Evolutionary conservation across 2,113 vertebrate genomes (phyloP), one percentile per base, ranked within the genome.

Genomic region (Mirza zaza): DNA sequence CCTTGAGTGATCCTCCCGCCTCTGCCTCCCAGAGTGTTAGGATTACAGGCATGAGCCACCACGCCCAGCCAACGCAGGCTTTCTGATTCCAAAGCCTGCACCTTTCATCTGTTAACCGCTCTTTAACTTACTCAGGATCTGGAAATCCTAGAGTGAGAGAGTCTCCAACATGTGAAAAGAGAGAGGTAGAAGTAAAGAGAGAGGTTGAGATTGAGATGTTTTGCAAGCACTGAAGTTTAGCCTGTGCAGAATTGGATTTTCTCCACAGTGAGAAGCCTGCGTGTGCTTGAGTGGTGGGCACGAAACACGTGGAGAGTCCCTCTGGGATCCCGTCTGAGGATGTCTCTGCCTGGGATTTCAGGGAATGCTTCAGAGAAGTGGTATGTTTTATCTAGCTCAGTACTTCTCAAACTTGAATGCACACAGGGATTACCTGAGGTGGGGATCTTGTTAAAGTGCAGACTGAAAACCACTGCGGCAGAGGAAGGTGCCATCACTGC

Each of bases 21-120:
- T 48, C 48, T 0, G 10, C 10, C 48, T 48, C 48, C 48, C 48
- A 48, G 48, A 48, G 48, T 10, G 48, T 9, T 48, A 48, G 48
- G 48, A 48, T 48, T 48, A 48, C 10, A 48, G 48, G 48, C 48
- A 0, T 48, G 48, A 48, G 48, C 48, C 48, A 48, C 48, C 48
- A 2, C 0, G 48, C 48, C 48, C 8, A 9, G 10, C 8, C 48
- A 48, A 48, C 1, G 1, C 48, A 48, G 48, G 8, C 10, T 48
- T 48, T 48, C 48, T 48, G 71, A 71, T 55, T 55, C 89, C 13
- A 29, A 73, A 84, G 14, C 15, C 39, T 25, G 2, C 5, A 29
- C 11, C 18, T 81, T 32, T 10, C 32, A 50, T 73, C 57, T 82
- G 15, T 36, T 68, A 45, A 55, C 21, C 3, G 68, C 25, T 65